Conservation (phyloP, 2,113 vertebrate species). For the Chaenogobius annularis region DNA sequence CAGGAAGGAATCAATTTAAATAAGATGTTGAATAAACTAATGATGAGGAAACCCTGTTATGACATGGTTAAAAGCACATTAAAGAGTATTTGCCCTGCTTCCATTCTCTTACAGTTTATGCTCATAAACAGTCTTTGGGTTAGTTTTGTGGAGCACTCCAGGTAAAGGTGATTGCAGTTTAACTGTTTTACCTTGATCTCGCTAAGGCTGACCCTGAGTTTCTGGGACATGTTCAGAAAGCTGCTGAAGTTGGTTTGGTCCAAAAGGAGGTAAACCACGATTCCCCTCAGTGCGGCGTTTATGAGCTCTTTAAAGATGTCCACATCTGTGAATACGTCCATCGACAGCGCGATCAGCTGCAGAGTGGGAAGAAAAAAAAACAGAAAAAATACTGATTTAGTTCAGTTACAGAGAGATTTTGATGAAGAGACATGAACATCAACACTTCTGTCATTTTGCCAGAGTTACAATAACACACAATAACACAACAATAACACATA, state of each 20-base stretch:
- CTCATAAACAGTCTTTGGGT: too few species aligned
- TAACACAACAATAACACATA: too few species aligned
- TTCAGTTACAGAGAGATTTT: neutral
- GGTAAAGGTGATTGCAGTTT: neutral
- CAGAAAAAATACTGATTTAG: neutral
- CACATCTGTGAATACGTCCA: constrained; percentile 93
- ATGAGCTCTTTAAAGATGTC: constrained; percentile 91
- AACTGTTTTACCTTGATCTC: constrained; percentile 84
- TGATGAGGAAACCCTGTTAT: too few species aligned
- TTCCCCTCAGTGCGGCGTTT: constrained; percentile 80
- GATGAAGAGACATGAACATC: too few species aligned
- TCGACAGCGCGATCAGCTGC: constrained; percentile 88
- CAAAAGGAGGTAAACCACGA: constrained; percentile 87
- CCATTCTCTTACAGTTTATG: too few species aligned
- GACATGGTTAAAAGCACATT: too few species aligned
- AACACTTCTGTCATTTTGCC: too few species aligned
- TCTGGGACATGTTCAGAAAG: constrained; percentile 86
- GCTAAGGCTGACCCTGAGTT: constrained; percentile 82
- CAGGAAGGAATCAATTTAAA: too few species aligned
- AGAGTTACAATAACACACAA: too few species aligned
- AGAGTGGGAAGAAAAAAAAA: constrained; percentile 13
- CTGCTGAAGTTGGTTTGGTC: constrained; percentile 83
- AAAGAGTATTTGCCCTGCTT: too few species aligned
- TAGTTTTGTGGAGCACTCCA: too few species aligned
- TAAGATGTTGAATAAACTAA: too few species aligned